Conservation (phyloP, 2,797 vertebrate species). For the Onychomys torridus region DNA sequence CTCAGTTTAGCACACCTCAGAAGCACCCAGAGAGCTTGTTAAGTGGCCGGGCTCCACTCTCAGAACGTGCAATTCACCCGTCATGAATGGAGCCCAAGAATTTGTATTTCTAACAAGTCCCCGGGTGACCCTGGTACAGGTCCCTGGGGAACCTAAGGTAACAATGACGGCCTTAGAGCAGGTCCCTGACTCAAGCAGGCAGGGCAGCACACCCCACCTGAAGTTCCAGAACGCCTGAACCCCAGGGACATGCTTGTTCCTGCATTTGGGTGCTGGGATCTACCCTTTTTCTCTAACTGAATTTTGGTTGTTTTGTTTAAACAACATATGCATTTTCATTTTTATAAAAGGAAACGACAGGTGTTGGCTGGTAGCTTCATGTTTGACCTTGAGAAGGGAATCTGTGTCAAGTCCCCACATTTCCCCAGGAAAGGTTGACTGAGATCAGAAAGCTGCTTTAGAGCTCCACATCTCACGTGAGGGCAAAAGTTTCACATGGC, state of each 20-base stretch:
- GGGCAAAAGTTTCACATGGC: background rate
- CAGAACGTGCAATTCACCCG: background rate
- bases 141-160: no score
- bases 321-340: background rate
- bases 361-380: background rate
- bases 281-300: background rate
- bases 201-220: background rate
- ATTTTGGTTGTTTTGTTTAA: background rate
- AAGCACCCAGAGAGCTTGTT: background rate
- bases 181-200: background rate
- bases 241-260: background rate
- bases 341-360: background rate
- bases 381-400: background rate
- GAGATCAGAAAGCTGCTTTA: background rate
- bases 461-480: background rate
- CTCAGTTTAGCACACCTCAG: background rate
- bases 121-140: background rate
- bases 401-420: background rate
- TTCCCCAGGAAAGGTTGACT: background rate
- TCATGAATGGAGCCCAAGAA: background rate
- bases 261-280: background rate
- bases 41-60: background rate
- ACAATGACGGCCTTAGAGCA: background rate
- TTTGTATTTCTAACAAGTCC: background rate
- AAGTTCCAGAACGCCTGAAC: background rate